Percentiles rank a stretch among this genome's conserved stretches.
Evolutionary conservation across 2,797 vertebrate species (phyloP).

Genomic region (Rhinoraja longicauda): DNA sequence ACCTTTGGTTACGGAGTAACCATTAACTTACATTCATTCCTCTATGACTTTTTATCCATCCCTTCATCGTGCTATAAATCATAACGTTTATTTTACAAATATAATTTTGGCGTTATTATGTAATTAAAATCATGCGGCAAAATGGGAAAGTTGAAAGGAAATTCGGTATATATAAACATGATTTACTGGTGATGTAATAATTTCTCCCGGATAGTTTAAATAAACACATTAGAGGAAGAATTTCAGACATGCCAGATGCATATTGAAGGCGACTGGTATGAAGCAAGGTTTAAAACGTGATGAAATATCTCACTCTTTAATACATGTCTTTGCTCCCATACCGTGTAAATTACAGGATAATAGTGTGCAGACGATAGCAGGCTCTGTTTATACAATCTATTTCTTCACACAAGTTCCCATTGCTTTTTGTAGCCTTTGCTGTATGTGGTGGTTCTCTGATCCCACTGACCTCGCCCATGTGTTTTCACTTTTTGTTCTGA

Average conservation of each 20-base stretch:
- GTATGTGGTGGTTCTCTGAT: constrained; percentile 97
- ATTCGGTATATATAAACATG: constrained; percentile 62
- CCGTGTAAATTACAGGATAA: constrained; percentile 95
- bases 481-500: constrained; percentile 99
- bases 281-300: constrained; percentile 61
- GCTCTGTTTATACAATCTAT: constrained; percentile 95
- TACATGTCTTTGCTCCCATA: constrained; percentile 81
- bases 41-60: constrained; percentile 14
- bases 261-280: constrained; percentile 77
- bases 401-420: constrained; percentile 92
- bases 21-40: constrained; percentile 5
- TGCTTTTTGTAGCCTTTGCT: constrained; percentile 80
- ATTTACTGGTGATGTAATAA: constrained; percentile 82
- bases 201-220: constrained; percentile 89
- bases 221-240: constrained; percentile 91
- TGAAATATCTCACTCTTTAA: constrained; percentile 70
- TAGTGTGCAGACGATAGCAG: constrained; percentile 88
- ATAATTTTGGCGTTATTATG: constrained; percentile 84
- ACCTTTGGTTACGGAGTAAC: constrained; percentile 8
- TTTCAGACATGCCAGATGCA: constrained; percentile 79
- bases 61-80: constrained; percentile 68
- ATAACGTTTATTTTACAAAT: constrained; percentile 79
- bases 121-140: constrained; percentile 80
- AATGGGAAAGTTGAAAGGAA: constrained; percentile 73
- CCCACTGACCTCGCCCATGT: constrained; percentile 96